Percentiles rank a stretch among this genome's conserved stretches.
Conservation (phyloP, 92 coral and sea anemone genomes). For the Actinernus sp. region DNA sequence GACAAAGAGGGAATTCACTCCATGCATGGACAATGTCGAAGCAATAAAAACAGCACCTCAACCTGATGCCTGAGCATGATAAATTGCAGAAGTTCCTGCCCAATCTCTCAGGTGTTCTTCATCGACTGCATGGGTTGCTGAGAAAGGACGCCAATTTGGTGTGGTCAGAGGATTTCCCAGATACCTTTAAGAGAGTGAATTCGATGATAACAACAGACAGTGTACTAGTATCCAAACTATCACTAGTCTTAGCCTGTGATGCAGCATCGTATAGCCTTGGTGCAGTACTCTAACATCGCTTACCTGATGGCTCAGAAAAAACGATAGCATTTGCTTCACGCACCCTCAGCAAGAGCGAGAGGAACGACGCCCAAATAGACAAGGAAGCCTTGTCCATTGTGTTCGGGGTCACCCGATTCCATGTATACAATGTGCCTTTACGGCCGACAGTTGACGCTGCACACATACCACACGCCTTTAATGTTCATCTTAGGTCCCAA, state of each 20-base stretch:
- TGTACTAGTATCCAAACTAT: too few relatives aligned
- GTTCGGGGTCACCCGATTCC: conserved; percentile 24
- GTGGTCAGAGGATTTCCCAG: too few relatives aligned
- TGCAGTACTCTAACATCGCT: neutral
- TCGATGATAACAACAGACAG: too few relatives aligned
- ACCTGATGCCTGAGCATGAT: neutral
- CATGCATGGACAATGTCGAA: too few relatives aligned
- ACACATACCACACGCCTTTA: conserved; percentile 6
- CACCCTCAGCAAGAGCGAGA: neutral
- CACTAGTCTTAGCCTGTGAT: too few relatives aligned
- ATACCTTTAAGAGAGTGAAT: too few relatives aligned
- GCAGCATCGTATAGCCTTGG: too few relatives aligned
- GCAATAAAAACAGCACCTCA: too few relatives aligned
- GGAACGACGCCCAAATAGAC: conserved; percentile 33
- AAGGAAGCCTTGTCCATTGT: conserved; percentile 33
- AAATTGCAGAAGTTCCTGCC: neutral
- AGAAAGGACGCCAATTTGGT: neutral
- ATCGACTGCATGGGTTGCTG: neutral
- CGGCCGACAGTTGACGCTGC: conserved; percentile 32
- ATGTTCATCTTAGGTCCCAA: conserved; percentile 10
- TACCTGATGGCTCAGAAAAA: neutral
- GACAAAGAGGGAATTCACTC: too few relatives aligned
- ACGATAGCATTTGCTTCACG: conserved; percentile 1
- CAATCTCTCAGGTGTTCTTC: neutral
- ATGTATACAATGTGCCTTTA: conserved; percentile 22